A percentile compares a stretch with the other conserved stretches of the same genome.
Conservation (phyloP, 2,797 vertebrate genomes). For the Eospalax fontanierii region DNA sequence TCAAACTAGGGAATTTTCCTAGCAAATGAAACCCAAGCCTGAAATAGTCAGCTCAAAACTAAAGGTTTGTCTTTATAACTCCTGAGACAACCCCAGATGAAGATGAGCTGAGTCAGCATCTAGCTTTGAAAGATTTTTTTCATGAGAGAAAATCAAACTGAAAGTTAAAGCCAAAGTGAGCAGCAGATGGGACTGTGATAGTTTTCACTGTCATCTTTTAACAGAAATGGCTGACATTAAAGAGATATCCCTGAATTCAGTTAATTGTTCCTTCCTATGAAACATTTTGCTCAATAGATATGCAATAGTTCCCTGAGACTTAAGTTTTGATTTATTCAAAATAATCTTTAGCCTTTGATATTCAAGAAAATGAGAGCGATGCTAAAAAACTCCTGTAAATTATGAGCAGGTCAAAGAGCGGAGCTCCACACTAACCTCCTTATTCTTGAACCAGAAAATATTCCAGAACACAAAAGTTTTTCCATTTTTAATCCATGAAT, state of each 20-base stretch:
- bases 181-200: conserved; percentile 5
- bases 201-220: conserved; percentile 34
- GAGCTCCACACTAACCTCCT: conserved; percentile 78
- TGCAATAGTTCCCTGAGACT: conserved; percentile 71
- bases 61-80: background rate
- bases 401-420: conserved; percentile 83
- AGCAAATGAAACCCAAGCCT: conserved; percentile 24
- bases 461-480: conserved; percentile 85
- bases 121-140: conserved; percentile 59
- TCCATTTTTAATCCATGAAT: conserved; percentile 82
- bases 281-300: conserved; percentile 68
- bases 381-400: conserved; percentile 78
- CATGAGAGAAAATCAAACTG: conserved; percentile 50
- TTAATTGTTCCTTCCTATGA: conserved; percentile 47
- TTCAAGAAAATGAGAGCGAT: conserved; percentile 83
- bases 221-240: conserved; percentile 32
- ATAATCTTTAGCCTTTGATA: conserved; percentile 88
- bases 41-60: conserved; percentile 1
- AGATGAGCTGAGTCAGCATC: conserved; percentile 37
- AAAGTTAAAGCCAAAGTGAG: background rate
- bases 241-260: conserved; percentile 57
- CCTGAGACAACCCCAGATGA: conserved; percentile 30
- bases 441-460: conserved; percentile 89
- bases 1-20: conserved; percentile 50
- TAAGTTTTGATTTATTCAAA: conserved; percentile 87